A percentile compares a stretch with the other conserved stretches of the same genome.
Conservation (phyloP, 2,113 vertebrate genomes). For the Diadophis punctatus region DNA sequence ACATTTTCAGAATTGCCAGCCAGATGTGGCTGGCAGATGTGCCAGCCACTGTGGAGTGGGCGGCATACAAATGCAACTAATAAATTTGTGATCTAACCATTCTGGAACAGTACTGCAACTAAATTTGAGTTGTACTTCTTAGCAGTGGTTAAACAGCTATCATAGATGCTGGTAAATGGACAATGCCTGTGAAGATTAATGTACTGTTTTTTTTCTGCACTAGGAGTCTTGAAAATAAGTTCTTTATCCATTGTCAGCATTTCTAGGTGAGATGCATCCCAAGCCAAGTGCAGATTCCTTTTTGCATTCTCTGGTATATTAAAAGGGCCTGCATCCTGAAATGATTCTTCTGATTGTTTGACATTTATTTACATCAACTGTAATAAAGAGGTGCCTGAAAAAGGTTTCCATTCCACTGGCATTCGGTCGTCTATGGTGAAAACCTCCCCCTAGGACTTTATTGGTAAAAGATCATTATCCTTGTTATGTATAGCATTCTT, state of each 20-base stretch:
- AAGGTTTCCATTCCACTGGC: rapidly evolving
- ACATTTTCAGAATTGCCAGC: neutral
- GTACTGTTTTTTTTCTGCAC: neutral
- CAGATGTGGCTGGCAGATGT: no score
- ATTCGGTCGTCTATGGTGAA: neutral
- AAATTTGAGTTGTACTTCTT: neutral
- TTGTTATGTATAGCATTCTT: neutral
- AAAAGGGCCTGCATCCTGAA: neutral
- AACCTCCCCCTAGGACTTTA: neutral
- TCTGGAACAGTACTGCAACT: neutral
- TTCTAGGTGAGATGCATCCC: neutral
- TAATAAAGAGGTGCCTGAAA: neutral
- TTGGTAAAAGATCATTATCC: neutral
- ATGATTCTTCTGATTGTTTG: neutral
- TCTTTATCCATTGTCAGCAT: neutral
- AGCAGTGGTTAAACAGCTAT: neutral
- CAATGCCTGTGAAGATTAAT: neutral
- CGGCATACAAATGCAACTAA: no score
- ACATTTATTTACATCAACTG: neutral
- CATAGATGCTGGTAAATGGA: neutral
- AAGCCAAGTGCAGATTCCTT: neutral
- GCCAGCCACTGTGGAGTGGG: no score
- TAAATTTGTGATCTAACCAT: neutral
- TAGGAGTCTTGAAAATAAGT: neutral
- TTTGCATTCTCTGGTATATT: neutral